phyloP scores from a whole-genome alignment of 1,140 invertebrate species.

The Lerema accius region DNA sequence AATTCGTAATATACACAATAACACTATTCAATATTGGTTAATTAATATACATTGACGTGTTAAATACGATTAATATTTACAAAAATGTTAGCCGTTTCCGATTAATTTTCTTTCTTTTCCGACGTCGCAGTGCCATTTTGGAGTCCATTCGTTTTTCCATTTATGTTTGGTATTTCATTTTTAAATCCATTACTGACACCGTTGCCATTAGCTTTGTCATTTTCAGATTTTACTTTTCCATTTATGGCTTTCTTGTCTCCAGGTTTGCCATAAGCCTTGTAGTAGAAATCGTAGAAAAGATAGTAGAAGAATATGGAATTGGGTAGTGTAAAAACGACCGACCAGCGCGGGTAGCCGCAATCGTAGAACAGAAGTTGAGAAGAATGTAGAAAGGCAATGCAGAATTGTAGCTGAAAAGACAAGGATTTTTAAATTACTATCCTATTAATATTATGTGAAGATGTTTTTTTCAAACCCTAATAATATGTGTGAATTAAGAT shows the following conservation, averaged over 20 bases:
- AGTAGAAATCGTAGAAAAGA: slow-evolving; percentile 91
- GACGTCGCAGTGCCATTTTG: slow-evolving; percentile 6
- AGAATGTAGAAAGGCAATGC: slow-evolving; percentile 90
- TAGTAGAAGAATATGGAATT: slow-evolving; percentile 92
- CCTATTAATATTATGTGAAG: too few species aligned
- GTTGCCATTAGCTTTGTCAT: slow-evolving; percentile 34
- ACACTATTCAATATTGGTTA: not conserved
- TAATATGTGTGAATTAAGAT: too few species aligned
- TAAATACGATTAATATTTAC: slow-evolving; percentile 20
- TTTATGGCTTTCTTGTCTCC: slow-evolving; percentile 43
- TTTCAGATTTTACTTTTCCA: slow-evolving; percentile 21
- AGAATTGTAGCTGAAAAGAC: slow-evolving; percentile 89
- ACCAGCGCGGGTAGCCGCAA: slow-evolving; percentile 92
- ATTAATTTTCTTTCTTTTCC: slow-evolving; percentile 41
- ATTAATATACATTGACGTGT: not conserved
- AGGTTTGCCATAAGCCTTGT: slow-evolving; percentile 86
- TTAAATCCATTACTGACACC: slow-evolving; percentile 36
- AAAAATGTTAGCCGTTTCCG: not conserved
- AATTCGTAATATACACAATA: not conserved
- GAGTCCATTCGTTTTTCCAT: slow-evolving; percentile 29
- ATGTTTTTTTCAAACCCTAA: too few species aligned
- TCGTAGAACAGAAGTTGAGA: slow-evolving; percentile 92
- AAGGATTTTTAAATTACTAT: slow-evolving; percentile 39
- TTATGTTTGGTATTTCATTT: slow-evolving; percentile 15
- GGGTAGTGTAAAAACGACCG: slow-evolving; percentile 88